Conservation (phyloP, 2,797 vertebrate species). For the Pantherophis vulpinus region DNA sequence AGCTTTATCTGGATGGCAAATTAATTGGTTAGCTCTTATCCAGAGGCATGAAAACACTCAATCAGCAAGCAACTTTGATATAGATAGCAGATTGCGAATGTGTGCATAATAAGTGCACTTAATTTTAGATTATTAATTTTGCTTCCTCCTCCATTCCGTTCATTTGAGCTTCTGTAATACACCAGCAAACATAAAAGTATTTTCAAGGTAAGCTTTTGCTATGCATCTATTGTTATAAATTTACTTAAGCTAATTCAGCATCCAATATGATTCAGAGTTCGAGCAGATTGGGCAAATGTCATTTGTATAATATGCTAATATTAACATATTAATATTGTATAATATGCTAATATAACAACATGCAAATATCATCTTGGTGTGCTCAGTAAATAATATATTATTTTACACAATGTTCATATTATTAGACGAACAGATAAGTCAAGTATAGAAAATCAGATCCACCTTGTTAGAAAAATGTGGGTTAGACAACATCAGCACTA, state of each 20-base stretch:
- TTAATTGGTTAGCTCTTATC: background rate
- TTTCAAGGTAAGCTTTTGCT: background rate
- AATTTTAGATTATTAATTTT: background rate
- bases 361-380: background rate
- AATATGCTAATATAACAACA: background rate
- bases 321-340: background rate
- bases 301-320: slow-evolving; percentile 15
- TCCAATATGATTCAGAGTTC: background rate
- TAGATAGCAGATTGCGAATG: background rate
- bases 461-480: background rate
- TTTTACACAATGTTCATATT: background rate
- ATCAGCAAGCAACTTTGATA: background rate
- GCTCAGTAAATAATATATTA: background rate
- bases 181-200: background rate
- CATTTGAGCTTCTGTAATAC: background rate
- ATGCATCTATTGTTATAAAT: background rate
- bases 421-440: background rate
- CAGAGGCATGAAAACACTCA: background rate
- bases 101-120: too few relatives aligned
- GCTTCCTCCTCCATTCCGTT: background rate
- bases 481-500: too few relatives aligned
- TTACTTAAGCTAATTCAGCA: slow-evolving; percentile 4
- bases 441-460: background rate
- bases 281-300: slow-evolving; percentile 7
- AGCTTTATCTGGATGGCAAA: background rate